These are phyloP conservation scores for Chromobotia macracanthus DNA, from an alignment of 2,797 vertebrate genomes.

Conservation along the genomic window DNA sequence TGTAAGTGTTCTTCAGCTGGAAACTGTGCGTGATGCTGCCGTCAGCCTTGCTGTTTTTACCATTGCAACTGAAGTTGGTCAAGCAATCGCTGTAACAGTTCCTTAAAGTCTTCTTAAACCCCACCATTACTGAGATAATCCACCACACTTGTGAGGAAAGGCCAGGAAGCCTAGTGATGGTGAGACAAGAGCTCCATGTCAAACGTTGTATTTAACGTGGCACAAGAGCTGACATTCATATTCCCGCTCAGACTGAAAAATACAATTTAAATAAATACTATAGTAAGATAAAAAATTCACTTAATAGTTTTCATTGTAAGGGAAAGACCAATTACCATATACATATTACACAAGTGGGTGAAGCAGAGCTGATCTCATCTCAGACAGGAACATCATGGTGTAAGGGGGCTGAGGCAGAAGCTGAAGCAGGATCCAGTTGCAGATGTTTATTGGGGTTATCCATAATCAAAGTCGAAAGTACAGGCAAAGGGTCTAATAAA, in stretches of 20 bases:
- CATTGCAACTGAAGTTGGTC: constrained; percentile 95
- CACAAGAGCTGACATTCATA: background rate
- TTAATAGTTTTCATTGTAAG: too few species aligned
- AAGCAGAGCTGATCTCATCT: too few species aligned
- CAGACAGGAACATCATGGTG: too few species aligned
- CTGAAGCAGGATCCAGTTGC: too few species aligned
- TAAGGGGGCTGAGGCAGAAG: too few species aligned
- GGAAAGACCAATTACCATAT: too few species aligned
- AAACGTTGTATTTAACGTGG: background rate
- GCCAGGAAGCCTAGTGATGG: background rate
- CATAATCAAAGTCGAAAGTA: too few species aligned
- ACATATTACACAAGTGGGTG: too few species aligned
- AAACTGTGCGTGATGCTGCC: constrained; percentile 96
- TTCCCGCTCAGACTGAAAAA: background rate
- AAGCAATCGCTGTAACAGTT: constrained; percentile 94
- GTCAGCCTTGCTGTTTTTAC: constrained; percentile 88
- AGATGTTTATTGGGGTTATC: too few species aligned
- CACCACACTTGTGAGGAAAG: constrained; percentile 85
- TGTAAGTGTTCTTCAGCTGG: constrained; percentile 96
- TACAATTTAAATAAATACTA: too few species aligned
- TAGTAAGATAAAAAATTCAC: too few species aligned
- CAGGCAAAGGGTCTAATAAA: too few species aligned
- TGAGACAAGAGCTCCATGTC: background rate
- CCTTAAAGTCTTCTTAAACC: constrained; percentile 97
- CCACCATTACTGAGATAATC: constrained; percentile 95